Evolutionary conservation across 2,888 invertebrate species (phyloP), one percentile per base, ranked within the genome.

Genomic region (Pharmacophagus antenor): DNA sequence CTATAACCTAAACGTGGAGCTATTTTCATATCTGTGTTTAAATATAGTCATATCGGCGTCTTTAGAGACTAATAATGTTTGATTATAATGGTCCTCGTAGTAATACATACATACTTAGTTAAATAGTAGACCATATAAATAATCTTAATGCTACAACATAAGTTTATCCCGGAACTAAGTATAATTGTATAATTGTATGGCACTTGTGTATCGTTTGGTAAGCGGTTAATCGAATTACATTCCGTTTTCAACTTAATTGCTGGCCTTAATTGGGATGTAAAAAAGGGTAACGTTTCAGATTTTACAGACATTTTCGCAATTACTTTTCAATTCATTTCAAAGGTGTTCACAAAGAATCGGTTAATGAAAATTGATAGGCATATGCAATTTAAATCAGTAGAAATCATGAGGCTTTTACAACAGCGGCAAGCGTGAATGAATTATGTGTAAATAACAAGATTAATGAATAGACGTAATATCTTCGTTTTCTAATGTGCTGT

Each of bases 261-360:
- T 17, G n/a, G 7, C 21, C 17, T 20, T n/a, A n/a, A n/a, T n/a
- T 44, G 44, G n/a, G 6, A 25, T 27, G 15, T 27, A 18, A 22
- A 21, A 25, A 18, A 15, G n/a, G 6, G 20, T 27, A 20, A 55
- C n/a, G n/a, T 31, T 50, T 50, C 27, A 15, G 31, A 55, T 27
- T 31, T 27, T 55, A 20, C 31, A 55, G 46, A 21, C 47, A 55
- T 22, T 27, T n/a, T 55, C 31, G 25, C 21, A 4, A 8, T 55
- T n/a, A 25, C 46, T 31, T 44, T 44, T 27, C 10, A 47, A 47
- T 47, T 21, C 47, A 15, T 47, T n/a, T 20, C n/a, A 17, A 7
- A 27, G 18, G 20, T 17, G 12, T 25, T 21, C 31, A 37, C 17
- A 31, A 47, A 55, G 31, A n/a, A n/a, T n/a, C n/a, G n/a, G n/a